These are phyloP conservation scores for Capreolus pygargus DNA, from an alignment of 2,113 vertebrate genomes.

Conservation along the genomic window DNA sequence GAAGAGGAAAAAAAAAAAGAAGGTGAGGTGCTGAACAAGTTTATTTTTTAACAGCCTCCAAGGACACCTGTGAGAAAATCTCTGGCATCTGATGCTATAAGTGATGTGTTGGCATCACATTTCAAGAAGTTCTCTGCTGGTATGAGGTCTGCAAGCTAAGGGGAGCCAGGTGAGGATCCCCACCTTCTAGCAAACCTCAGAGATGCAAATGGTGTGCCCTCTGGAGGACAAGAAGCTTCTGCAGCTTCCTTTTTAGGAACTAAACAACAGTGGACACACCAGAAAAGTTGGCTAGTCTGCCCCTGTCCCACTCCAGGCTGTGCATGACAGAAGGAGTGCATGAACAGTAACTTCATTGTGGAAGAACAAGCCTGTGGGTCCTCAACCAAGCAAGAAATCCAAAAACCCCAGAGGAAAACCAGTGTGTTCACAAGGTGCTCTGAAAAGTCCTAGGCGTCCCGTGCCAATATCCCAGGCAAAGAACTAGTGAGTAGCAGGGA, in stretches of 20 bases:
- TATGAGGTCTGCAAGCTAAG: neutral
- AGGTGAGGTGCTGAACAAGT: too few species aligned
- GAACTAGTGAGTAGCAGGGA: neutral
- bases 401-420: neutral
- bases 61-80: constrained; percentile 21
- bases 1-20: neutral
- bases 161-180: neutral
- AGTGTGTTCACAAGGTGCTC: neutral
- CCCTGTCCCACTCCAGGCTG: rapidly evolving
- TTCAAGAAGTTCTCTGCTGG: neutral
- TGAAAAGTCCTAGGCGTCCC: neutral
- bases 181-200: neutral
- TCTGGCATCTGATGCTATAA: neutral
- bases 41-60: constrained; percentile 6
- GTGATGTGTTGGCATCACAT: neutral
- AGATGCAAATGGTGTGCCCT: neutral
- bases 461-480: neutral
- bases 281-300: neutral
- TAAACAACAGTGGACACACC: neutral
- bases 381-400: neutral
- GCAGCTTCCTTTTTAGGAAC: neutral
- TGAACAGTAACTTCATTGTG: neutral
- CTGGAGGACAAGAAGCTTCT: neutral
- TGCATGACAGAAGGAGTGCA: neutral
- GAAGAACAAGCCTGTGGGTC: neutral